Evolutionary conservation across 2,888 invertebrate species (phyloP).

Genomic region (Tipula helvola): DNA sequence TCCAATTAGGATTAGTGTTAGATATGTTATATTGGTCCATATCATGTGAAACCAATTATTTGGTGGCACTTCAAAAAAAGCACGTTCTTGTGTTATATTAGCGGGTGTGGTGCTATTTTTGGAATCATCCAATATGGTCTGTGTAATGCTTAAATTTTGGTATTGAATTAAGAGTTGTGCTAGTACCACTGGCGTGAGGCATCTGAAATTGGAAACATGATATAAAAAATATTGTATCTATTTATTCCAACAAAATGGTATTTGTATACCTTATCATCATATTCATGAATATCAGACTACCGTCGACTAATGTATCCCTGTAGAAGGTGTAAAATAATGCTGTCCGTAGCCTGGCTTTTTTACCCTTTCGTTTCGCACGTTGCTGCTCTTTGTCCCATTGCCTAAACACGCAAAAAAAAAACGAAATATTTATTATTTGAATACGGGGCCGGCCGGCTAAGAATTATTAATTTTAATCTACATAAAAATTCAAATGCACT

Average conservation of each 20-base stretch:
- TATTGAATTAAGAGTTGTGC: constrained; percentile 33
- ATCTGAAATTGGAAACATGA: constrained; percentile 21
- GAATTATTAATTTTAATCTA: neutral
- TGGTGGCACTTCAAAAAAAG: neutral
- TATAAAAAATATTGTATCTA: neutral
- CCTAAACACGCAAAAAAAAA: constrained; percentile 31
- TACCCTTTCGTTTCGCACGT: constrained; percentile 40
- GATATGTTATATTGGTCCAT: constrained; percentile 30
- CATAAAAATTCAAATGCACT: too few species aligned
- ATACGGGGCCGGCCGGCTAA: too few species aligned
- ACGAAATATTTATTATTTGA: too few species aligned
- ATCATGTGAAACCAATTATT: constrained; percentile 19
- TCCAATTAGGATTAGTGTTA: constrained; percentile 29
- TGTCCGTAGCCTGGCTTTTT: constrained; percentile 49
- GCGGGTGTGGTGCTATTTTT: neutral
- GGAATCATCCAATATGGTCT: neutral
- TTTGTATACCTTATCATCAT: neutral
- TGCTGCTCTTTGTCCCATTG: constrained; percentile 55
- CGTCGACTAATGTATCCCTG: constrained; percentile 52
- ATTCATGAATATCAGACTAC: constrained; percentile 38
- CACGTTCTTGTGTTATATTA: neutral
- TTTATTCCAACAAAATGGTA: neutral
- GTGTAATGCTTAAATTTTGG: neutral
- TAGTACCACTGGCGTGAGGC: constrained; percentile 30
- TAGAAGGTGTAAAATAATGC: constrained; percentile 55